Conservation (phyloP, 2,113 vertebrate genomes). For the Sterrhoptilus dennistouni region DNA sequence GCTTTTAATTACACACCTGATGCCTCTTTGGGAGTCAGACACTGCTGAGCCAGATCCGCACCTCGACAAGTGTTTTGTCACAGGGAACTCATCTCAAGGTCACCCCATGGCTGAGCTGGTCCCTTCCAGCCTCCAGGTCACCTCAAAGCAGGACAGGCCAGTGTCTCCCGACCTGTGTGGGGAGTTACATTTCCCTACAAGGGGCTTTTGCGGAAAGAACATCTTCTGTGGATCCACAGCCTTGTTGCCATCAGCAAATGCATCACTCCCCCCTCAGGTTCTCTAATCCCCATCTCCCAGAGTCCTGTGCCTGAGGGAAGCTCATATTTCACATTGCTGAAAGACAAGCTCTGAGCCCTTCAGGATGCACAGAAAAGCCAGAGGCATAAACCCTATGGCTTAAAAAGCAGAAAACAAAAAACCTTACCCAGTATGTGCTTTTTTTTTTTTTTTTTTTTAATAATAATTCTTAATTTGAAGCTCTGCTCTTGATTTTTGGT, state of each 20-base stretch:
- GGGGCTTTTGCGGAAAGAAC: neutral
- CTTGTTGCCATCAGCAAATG: neutral
- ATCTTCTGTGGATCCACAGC: neutral
- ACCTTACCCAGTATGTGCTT: neutral
- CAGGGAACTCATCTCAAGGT: neutral
- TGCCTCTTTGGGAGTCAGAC: neutral
- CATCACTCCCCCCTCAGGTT: neutral
- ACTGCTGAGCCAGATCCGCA: neutral
- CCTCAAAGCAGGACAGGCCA: fast-evolving
- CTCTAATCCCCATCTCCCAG: neutral
- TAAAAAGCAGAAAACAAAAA: neutral
- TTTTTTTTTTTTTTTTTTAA: too few species aligned
- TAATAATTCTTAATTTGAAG: neutral
- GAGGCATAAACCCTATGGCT: neutral
- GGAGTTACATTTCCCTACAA: neutral
- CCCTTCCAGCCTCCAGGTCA: neutral
- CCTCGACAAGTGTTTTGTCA: neutral
- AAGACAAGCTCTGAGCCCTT: neutral
- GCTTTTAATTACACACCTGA: neutral
- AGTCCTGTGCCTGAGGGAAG: neutral
- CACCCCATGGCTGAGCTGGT: neutral
- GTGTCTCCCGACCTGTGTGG: neutral
- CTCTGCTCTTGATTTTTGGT: neutral
- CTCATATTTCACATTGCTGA: conserved; percentile 15
- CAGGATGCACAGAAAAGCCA: neutral